Conservation (phyloP, 2,113 vertebrate species). For the Recurvirostra avosetta region DNA sequence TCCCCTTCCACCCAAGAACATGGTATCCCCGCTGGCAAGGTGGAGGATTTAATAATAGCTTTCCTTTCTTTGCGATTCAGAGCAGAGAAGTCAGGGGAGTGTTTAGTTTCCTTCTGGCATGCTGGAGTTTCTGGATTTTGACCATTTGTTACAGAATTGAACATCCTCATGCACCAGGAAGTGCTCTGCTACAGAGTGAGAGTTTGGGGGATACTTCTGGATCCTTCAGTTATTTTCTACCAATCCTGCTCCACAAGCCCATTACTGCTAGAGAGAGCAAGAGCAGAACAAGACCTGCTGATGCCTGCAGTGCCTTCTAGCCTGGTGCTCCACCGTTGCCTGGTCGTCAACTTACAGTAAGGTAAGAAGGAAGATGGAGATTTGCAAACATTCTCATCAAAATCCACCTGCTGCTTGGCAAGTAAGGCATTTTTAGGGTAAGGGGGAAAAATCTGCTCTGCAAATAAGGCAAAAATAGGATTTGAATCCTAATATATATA, state of each 20-base stretch:
- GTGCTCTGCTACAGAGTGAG: neutral
- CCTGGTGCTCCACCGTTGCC: neutral
- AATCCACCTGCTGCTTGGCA: neutral
- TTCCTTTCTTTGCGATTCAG: neutral
- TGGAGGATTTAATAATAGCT: neutral
- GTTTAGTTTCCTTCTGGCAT: neutral
- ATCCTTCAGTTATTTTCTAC: neutral
- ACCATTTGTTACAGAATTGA: neutral
- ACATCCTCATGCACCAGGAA: neutral
- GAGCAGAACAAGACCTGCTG: neutral
- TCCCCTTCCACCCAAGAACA: neutral
- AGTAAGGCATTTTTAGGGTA: neutral
- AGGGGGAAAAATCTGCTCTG: neutral
- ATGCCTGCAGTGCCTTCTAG: neutral
- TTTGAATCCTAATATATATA: neutral
- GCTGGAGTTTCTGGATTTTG: neutral
- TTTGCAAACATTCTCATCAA: neutral
- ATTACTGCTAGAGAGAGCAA: neutral
- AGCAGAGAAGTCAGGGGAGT: neutral
- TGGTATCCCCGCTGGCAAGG: neutral
- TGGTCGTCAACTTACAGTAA: neutral
- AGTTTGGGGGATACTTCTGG: neutral
- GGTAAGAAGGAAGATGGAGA: neutral
- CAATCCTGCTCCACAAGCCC: rapidly evolving
- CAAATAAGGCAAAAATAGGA: neutral